phyloP scores from a whole-genome alignment of 2,888 invertebrate species.

The Amiota communis region DNA sequence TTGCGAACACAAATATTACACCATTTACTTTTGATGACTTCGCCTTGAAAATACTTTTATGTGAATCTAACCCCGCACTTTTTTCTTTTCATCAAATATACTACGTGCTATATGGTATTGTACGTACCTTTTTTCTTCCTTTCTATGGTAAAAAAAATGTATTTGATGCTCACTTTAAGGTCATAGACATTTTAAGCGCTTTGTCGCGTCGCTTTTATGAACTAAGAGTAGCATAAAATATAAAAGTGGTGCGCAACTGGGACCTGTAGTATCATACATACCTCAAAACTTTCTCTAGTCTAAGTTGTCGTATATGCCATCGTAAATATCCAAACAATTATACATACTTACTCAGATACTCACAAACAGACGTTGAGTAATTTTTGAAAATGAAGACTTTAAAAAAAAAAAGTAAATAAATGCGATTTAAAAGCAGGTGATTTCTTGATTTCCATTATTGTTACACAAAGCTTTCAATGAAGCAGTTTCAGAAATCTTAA shows the following conservation, averaged over 20 bases:
- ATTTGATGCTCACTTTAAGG: conserved; percentile 44
- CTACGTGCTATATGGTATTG: too few relatives aligned
- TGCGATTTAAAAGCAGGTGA: too few relatives aligned
- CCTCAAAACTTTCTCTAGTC: background rate
- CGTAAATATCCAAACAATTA: background rate
- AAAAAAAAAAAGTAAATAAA: background rate
- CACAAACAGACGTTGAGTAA: background rate
- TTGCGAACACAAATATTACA: background rate
- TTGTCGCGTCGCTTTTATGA: conserved; percentile 53
- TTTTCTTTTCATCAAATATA: too few relatives aligned
- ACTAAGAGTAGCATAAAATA: conserved; percentile 23
- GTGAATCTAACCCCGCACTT: too few relatives aligned
- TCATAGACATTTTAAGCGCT: conserved; percentile 63
- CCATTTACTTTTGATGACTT: background rate
- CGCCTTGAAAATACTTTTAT: background rate
- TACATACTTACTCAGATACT: background rate
- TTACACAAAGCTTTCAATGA: too few relatives aligned
- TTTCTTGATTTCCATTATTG: too few relatives aligned
- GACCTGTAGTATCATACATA: background rate
- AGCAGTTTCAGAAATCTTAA: too few relatives aligned
- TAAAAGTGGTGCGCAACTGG: background rate
- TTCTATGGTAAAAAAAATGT: background rate
- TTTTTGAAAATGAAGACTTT: background rate
- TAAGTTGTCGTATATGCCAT: background rate
- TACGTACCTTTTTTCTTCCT: too few relatives aligned